These are phyloP conservation scores for Lasioglossum marginatum DNA, from an alignment of 2,888 invertebrate species.

Conservation along the genomic window DNA sequence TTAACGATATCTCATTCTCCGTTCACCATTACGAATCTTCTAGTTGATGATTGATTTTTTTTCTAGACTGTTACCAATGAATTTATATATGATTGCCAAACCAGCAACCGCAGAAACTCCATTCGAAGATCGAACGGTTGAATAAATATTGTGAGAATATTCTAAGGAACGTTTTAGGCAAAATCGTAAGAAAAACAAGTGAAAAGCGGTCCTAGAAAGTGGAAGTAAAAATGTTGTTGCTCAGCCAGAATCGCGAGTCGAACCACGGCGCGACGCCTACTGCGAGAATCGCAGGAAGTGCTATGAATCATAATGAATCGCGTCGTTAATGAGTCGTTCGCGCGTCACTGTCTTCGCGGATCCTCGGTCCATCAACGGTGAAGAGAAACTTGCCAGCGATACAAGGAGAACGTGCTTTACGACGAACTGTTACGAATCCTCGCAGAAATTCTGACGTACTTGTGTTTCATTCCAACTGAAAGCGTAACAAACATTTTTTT, in stretches of 20 bases:
- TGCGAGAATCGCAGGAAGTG: slow-evolving; percentile 5
- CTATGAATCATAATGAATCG: slow-evolving; percentile 36
- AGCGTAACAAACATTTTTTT: neutral
- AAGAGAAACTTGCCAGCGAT: slow-evolving; percentile 2
- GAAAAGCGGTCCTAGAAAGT: neutral
- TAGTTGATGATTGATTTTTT: too few relatives aligned
- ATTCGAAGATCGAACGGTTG: neutral
- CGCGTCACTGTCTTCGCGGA: slow-evolving; percentile 7
- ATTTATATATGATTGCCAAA: too few relatives aligned
- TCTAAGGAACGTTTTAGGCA: neutral
- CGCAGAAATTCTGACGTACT: neutral
- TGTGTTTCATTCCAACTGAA: neutral
- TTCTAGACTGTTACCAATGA: too few relatives aligned
- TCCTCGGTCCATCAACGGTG: neutral
- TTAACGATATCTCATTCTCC: too few relatives aligned
- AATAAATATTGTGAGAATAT: neutral
- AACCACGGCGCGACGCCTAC: neutral
- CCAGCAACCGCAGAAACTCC: too few relatives aligned
- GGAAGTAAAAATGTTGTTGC: neutral
- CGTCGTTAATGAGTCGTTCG: slow-evolving; percentile 16
- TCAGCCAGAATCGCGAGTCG: neutral
- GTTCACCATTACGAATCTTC: neutral
- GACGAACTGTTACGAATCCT: neutral
- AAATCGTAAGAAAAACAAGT: neutral
- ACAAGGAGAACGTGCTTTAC: slow-evolving; percentile 7